Base-by-base conservation (phyloP, 2,113 vertebrate genomes). In the Neopipo cinnamomea region DNA sequence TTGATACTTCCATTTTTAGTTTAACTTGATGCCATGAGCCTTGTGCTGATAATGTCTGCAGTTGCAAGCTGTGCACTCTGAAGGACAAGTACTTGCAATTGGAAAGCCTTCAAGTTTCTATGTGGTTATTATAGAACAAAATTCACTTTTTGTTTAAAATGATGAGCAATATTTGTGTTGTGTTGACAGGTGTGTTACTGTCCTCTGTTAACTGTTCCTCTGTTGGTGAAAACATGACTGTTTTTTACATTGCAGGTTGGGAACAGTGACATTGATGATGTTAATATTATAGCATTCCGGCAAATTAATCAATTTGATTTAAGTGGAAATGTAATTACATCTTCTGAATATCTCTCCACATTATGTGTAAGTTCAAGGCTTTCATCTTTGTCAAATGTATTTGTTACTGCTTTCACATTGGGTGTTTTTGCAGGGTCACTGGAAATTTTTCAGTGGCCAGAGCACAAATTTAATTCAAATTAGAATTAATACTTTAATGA, bases 241-340 rank as follows among this genome's bases (percentile, higher is more conserved):
- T 62, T 76, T 63, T 82, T 42, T 90, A 9, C 41, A 4, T 80
- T 87, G 66, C 93, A 99, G 99, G 99, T 99, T 42, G 99, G 98
- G 75, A 98, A 97, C 89, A 98, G 91, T 33, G 99, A 99, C 98
- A 98, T 99, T 20, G 99, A 98, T 71, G 98, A 99, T 5, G 96
- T 99, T 74, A 99, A 99, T 97, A 99, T 99, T 89, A 99, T 99
- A 52, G 99, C 99, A 2, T 99, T 99, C 97, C 98, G 99, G 89
- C 99, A 99, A 97, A 99, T 99, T 91, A 99, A 99, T 97, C 99
- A 99, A 7, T 99, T 99, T 92, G 99, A 99, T 94, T 97, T 99
- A 52, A 99, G 99, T 76, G 99, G 99, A 87, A 99, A 99, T 37
- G 98, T 99, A 93, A 98, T 99, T 95, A 99, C 99, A 8, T 98